phyloP scores from a whole-genome alignment of 2,113 vertebrate species.

The Hyperoodon ampullatus region DNA sequence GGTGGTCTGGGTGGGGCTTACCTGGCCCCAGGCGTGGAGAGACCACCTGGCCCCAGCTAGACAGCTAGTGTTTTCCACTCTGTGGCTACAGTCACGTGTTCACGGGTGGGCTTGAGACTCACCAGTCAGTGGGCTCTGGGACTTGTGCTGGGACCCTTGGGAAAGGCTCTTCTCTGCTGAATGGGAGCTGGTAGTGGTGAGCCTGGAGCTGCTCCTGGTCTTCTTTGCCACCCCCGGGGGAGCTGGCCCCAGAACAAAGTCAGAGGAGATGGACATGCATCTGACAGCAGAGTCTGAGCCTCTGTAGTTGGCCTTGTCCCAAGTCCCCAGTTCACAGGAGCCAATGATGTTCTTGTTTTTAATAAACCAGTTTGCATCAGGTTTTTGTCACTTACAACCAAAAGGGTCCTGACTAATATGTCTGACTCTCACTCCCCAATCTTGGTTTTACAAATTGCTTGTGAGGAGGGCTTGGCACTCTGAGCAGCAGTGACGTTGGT shows the following conservation, averaged over 20 bases:
- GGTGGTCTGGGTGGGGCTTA: background rate
- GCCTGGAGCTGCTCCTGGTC: no score
- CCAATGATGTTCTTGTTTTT: background rate
- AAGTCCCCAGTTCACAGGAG: accelerated
- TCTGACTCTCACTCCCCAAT: accelerated
- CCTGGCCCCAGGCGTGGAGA: background rate
- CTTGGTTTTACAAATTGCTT: no score
- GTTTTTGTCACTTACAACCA: background rate
- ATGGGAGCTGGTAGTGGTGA: background rate
- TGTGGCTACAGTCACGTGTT: background rate
- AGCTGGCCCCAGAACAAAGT: no score
- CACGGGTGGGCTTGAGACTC: accelerated
- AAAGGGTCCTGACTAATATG: accelerated
- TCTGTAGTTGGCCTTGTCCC: no score
- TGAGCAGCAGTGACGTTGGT: accelerated
- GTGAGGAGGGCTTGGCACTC: background rate
- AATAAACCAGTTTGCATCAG: background rate
- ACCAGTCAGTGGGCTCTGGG: no score
- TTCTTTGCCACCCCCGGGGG: no score
- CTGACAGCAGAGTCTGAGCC: background rate
- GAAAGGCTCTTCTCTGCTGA: background rate
- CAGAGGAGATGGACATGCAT: accelerated
- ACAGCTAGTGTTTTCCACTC: accelerated
- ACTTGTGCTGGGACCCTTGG: no score
- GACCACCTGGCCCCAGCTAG: no score